Base-by-base conservation (phyloP, 2,888 invertebrate genomes). In the Synergus gifuensis region DNA sequence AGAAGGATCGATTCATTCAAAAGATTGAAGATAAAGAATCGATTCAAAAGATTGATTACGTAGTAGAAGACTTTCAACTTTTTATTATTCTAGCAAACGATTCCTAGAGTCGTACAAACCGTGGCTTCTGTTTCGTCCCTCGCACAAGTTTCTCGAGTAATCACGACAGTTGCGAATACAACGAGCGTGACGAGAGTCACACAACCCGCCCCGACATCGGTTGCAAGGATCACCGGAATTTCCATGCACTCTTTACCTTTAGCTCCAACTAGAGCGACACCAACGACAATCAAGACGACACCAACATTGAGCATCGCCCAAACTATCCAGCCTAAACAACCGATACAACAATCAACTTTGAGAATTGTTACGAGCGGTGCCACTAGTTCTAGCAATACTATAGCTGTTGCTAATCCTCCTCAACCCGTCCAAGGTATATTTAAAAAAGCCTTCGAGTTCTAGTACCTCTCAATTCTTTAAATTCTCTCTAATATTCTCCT, bases 201-300 rank as follows among this genome's bases (percentile, higher is more conserved):
- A 3, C 91, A 90, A 49, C 88, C 90, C 8, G 85, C 89, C 18
- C 88, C 90, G 4, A 85, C 91, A 7, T 88, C 91, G 0, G 90
- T 91, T n/a, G 87, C 91, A 5, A 87, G 92, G 76, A 91, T 92
- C 82, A 88, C 92, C 5, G 89, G 89, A 14, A 92, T 92, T 91
- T 89, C 91, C 0, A 81, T 92, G 46, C 92, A 92, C 79, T 87
- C 91, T 2, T 79, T 92, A 63, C 92, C 92, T 11, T 80, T 91
- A 36, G 87, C 90, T 2, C 85, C 91, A 40, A 87, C 90, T 0
- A 83, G 91, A 12, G 84, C 73, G 5, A 81, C 91, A 0, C 88
- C 91, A 0, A 88, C 89, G 0, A 92, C 92, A 83, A 86, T 90
- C 3, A 86, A 88, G 12, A 85, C 88, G 40, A 82, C 88, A 28